phyloP scores from a whole-genome alignment of 2,797 vertebrate genomes.

The Enteromius afrohamiltoni region DNA sequence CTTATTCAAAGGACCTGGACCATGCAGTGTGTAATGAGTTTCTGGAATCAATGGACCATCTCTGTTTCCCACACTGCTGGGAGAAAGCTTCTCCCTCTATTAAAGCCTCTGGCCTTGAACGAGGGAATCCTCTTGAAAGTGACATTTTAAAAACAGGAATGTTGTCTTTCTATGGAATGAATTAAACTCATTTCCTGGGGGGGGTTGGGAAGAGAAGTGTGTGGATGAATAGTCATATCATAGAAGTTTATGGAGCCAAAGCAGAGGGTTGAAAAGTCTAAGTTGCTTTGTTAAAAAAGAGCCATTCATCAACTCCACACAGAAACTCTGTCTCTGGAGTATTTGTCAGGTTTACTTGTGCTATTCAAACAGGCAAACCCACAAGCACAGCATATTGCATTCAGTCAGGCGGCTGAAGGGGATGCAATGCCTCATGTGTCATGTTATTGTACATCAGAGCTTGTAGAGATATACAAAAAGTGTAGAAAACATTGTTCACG shows the following conservation, averaged over 20 bases:
- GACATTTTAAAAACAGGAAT: constrained; percentile 55
- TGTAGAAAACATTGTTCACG: background rate
- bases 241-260: constrained; percentile 45
- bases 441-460: background rate
- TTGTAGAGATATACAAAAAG: background rate
- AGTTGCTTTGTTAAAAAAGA: constrained; percentile 3
- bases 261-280: constrained; percentile 30
- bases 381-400: constrained; percentile 46
- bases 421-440: background rate
- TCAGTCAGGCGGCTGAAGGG: constrained; percentile 22
- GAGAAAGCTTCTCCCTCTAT: constrained; percentile 54
- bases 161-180: constrained; percentile 45
- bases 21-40: constrained; percentile 58
- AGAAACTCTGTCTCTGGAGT: background rate
- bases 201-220: constrained; percentile 6
- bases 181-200: constrained; percentile 50
- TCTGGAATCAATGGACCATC: constrained; percentile 58
- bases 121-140: constrained; percentile 56
- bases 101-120: constrained; percentile 59
- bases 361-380: constrained; percentile 44
- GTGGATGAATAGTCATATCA: constrained; percentile 50
- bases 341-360: constrained; percentile 28
- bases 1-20: constrained; percentile 52
- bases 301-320: constrained; percentile 9
- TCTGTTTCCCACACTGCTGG: constrained; percentile 65